A percentile compares a stretch with the other conserved stretches of the same genome.
Conservation (phyloP, 2,888 invertebrate genomes). For the Apocheima hispidaria region DNA sequence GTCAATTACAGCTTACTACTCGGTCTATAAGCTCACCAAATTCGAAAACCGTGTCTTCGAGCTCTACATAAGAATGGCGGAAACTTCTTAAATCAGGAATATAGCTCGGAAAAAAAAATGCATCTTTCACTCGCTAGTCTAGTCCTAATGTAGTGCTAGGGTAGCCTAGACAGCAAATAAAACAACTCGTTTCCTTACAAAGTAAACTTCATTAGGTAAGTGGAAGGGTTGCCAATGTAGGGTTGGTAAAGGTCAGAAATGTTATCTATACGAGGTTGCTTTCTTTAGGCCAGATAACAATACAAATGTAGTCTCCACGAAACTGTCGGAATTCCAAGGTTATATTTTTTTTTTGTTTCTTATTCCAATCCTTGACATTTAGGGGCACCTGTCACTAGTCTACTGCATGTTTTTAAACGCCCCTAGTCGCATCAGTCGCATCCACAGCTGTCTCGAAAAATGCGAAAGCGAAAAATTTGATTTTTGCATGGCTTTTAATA, state of each 20-base stretch:
- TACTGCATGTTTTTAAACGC: neutral
- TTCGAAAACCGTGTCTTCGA: no score
- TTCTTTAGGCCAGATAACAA: conserved; percentile 12
- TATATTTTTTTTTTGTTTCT: neutral
- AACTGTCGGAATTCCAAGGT: neutral
- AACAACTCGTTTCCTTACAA: conserved; percentile 36
- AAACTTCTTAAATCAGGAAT: no score
- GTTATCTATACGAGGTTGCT: conserved; percentile 13
- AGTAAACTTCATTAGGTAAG: conserved; percentile 57
- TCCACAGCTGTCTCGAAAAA: no score
- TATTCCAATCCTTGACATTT: neutral
- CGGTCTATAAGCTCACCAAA: no score
- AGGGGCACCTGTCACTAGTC: neutral
- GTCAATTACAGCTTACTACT: no score
- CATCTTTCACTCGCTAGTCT: no score
- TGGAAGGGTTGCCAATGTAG: conserved; percentile 50
- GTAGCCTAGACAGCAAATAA: conserved; percentile 21
- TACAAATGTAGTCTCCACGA: neutral
- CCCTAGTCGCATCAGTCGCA: no score
- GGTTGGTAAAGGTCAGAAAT: conserved; percentile 42
- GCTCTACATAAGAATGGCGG: no score
- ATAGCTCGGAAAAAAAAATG: no score
- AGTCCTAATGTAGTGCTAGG: conserved; percentile 3
- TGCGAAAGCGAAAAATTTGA: no score
- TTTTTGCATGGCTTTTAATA: no score